These are phyloP conservation scores for Theocolax elegans DNA, from an alignment of 1,140 invertebrate genomes.

Conservation along the genomic window DNA sequence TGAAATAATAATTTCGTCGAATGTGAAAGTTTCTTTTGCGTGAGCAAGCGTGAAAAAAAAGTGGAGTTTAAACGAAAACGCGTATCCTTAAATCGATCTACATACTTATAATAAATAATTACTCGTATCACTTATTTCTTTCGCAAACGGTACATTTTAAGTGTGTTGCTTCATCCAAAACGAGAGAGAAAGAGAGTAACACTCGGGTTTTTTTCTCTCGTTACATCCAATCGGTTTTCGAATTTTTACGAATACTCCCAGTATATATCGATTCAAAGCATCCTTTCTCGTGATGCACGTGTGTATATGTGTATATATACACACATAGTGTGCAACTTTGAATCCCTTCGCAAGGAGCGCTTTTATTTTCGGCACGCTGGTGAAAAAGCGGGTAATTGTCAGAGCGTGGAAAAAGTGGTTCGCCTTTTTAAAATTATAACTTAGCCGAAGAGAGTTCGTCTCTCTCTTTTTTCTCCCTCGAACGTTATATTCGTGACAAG, in stretches of 20 bases:
- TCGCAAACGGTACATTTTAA: not conserved
- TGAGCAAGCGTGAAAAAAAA: too few relatives aligned
- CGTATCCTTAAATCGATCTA: not conserved
- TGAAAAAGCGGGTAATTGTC: slow-evolving; percentile 12
- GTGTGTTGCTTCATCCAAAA: too few relatives aligned
- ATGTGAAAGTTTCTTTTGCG: not conserved
- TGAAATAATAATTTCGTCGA: not conserved
- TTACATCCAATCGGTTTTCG: not conserved
- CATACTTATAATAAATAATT: not conserved
- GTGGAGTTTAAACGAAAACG: too few relatives aligned
- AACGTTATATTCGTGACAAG: too few relatives aligned
- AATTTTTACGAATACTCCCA: slow-evolving; percentile 12
- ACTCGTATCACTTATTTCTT: not conserved
- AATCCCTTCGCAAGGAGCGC: too few relatives aligned
- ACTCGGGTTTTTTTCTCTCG: not conserved
- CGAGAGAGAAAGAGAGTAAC: too few relatives aligned
- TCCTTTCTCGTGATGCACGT: too few relatives aligned
- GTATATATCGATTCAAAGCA: too few relatives aligned
- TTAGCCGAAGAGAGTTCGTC: not conserved
- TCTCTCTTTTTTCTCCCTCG: too few relatives aligned
- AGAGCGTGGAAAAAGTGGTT: slow-evolving; percentile 7
- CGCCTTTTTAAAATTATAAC: slow-evolving; percentile 5
- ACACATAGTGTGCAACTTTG: too few relatives aligned
- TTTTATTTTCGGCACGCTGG: not conserved
- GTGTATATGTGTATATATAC: too few relatives aligned